phyloP scores from a whole-genome alignment of 2,888 invertebrate species.

The Acleris sparsana region DNA sequence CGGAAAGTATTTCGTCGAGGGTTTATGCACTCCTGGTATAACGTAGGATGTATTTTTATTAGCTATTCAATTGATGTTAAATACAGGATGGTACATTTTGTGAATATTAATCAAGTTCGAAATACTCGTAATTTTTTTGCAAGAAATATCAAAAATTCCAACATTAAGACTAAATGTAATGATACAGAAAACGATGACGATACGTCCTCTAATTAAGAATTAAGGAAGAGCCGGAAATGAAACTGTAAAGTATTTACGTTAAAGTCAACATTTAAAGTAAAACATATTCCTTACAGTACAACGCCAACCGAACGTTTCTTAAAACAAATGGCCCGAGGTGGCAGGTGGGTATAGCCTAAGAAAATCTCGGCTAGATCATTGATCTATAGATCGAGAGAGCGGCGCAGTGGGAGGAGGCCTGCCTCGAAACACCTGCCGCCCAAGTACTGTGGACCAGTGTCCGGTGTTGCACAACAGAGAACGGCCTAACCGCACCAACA shows the following conservation, averaged over 20 bases:
- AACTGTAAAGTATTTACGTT: neutral
- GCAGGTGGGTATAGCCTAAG: conserved; percentile 62
- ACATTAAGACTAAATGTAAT: no score
- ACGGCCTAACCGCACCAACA: conserved; percentile 44
- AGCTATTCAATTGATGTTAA: no score
- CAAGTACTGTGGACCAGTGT: conserved; percentile 77
- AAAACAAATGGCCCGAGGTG: conserved; percentile 38
- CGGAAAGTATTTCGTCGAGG: no score
- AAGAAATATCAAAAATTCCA: no score
- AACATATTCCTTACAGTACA: no score
- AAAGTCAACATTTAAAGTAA: no score
- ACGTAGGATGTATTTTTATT: no score
- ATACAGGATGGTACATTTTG: no score
- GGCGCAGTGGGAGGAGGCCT: conserved; percentile 79
- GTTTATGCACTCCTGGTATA: no score
- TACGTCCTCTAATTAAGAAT: neutral
- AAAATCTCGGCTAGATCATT: conserved; percentile 80
- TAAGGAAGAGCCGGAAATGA: neutral
- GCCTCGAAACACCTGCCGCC: conserved; percentile 80
- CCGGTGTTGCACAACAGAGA: conserved; percentile 43
- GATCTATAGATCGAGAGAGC: conserved; percentile 69
- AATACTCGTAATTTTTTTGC: no score
- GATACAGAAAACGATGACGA: no score
- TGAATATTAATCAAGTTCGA: no score
- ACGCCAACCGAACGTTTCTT: conserved; percentile 20